Conservation (phyloP, 1,140 invertebrate species). For the Monomorium pharaonis region DNA sequence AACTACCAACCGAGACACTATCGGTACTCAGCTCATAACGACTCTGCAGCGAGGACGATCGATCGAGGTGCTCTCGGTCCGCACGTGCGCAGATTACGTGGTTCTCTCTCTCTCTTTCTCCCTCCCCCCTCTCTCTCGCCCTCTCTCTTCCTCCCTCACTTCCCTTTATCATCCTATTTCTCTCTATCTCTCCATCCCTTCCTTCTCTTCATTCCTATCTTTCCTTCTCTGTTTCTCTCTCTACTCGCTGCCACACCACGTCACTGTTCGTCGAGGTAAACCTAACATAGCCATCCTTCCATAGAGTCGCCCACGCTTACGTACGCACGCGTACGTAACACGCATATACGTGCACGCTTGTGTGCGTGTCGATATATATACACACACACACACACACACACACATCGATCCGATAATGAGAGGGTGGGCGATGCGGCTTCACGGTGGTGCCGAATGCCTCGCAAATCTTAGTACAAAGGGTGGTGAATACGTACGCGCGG, state of each 20-base stretch:
- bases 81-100: slow-evolving; percentile 64
- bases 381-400: too few relatives aligned
- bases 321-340: background rate
- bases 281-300: slow-evolving; percentile 22
- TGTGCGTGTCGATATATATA: background rate
- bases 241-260: slow-evolving; percentile 19
- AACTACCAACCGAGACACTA: slow-evolving; percentile 64
- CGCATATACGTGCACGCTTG: background rate
- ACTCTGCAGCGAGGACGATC: slow-evolving; percentile 71
- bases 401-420: slow-evolving; percentile 35
- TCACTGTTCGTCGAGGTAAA: slow-evolving; percentile 31
- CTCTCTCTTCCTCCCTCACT: background rate
- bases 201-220: background rate
- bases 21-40: slow-evolving; percentile 66
- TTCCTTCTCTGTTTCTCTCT: background rate
- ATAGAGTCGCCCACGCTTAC: slow-evolving; percentile 8
- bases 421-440: slow-evolving; percentile 7
- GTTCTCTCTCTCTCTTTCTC: background rate
- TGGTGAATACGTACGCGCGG: slow-evolving; percentile 19
- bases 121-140: background rate
- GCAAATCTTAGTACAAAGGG: slow-evolving; percentile 37
- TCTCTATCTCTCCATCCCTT: background rate
- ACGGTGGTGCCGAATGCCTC: slow-evolving; percentile 25
- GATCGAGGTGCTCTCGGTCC: slow-evolving; percentile 66
- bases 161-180: background rate